These are phyloP conservation scores for Drosophila lacertosa DNA, from an alignment of 1,140 invertebrate species.

Conservation along the genomic window DNA sequence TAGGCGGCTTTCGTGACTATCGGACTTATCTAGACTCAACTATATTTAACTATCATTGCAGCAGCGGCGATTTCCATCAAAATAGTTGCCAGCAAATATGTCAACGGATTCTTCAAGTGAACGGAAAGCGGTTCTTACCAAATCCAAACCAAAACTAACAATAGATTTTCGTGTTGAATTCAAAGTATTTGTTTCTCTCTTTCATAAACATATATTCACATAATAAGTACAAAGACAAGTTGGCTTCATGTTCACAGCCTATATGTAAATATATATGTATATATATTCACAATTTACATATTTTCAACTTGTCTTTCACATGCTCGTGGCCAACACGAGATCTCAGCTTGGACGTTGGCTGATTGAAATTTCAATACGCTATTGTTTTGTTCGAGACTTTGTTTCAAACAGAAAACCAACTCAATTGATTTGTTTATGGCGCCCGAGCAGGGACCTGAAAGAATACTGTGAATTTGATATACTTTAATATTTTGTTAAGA, in stretches of 20 bases:
- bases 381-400: neutral
- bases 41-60: neutral
- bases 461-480: neutral
- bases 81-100: neutral
- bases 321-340: neutral
- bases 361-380: conserved; percentile 6
- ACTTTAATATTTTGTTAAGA: neutral
- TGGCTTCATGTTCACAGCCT: conserved; percentile 14
- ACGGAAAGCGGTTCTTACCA: neutral
- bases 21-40: neutral
- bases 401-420: neutral
- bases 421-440: neutral
- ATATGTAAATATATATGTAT: no score
- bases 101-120: neutral
- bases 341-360: neutral
- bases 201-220: neutral
- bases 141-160: neutral
- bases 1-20: neutral
- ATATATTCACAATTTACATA: conserved; percentile 26
- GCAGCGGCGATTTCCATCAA: neutral
- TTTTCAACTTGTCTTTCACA: conserved; percentile 15
- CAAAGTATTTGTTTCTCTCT: neutral
- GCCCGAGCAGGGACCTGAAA: neutral
- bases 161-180: neutral
- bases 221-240: conserved; percentile 8